Conservation (phyloP, 2,113 vertebrate genomes). For the Hippocampus comes region DNA sequence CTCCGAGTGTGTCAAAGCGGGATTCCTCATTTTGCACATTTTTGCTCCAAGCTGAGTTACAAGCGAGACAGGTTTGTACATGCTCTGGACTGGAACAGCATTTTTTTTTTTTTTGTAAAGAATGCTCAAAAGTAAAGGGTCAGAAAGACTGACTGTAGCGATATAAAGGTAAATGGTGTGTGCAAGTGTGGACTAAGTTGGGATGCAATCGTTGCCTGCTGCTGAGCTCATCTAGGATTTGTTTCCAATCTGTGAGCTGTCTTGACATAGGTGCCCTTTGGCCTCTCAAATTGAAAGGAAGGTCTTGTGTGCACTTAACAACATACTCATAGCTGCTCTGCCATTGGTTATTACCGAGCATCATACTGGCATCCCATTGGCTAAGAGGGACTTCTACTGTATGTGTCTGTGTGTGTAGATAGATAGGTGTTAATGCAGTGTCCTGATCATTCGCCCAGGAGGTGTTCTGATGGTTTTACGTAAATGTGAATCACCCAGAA, state of each 20-base stretch:
- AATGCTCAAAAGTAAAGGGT: slow-evolving; percentile 14
- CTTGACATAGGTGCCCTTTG: slow-evolving; percentile 23
- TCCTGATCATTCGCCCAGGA: no score
- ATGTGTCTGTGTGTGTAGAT: no score
- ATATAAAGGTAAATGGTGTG: slow-evolving; percentile 18
- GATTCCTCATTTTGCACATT: slow-evolving; percentile 14
- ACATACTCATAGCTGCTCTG: no score
- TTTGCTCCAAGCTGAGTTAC: slow-evolving; percentile 5
- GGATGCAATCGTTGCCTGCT: slow-evolving; percentile 10
- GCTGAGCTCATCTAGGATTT: slow-evolving; percentile 20
- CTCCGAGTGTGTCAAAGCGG: slow-evolving; percentile 14
- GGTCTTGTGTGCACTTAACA: neutral
- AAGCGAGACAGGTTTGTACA: slow-evolving; percentile 22
- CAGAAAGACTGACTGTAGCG: slow-evolving; percentile 21
- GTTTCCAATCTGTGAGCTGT: slow-evolving; percentile 30
- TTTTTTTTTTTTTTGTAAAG: neutral
- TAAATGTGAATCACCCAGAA: no score
- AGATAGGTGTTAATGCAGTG: no score
- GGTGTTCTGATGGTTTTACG: no score
- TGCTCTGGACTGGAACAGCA: neutral
- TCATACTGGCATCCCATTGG: no score
- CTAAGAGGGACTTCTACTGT: no score
- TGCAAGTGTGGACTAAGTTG: slow-evolving; percentile 19
- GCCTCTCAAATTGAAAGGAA: slow-evolving; percentile 5
- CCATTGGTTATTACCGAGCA: no score